These are phyloP conservation scores for Eupeodes corollae DNA, from an alignment of 1,140 invertebrate genomes.

Conservation along the genomic window DNA sequence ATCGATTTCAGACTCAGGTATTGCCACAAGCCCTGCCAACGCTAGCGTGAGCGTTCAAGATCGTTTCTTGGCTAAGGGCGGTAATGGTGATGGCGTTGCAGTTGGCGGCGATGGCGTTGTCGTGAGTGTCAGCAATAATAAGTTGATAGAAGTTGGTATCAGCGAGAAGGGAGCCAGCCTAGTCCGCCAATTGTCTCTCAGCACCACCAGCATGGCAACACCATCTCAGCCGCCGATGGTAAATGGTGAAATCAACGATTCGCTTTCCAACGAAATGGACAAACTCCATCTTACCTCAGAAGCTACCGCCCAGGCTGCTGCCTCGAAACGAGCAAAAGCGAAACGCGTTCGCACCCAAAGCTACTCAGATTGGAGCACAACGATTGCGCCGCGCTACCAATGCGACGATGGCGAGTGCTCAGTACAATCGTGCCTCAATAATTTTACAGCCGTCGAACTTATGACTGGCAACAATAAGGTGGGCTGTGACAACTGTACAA, in stretches of 20 bases:
- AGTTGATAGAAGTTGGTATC: constrained; percentile 19
- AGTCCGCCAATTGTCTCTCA: constrained; percentile 19
- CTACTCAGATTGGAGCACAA: constrained; percentile 40
- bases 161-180: constrained; percentile 26
- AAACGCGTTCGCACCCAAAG: constrained; percentile 32
- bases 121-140: no score
- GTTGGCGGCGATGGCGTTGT: background rate
- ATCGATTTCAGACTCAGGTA: constrained; percentile 25
- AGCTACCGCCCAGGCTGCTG: background rate
- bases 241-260: constrained; percentile 3
- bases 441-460: constrained; percentile 81
- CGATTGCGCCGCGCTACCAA: constrained; percentile 51
- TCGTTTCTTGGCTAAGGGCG: constrained; percentile 4
- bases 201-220: no score
- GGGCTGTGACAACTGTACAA: constrained; percentile 80
- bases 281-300: background rate
- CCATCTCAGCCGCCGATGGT: background rate
- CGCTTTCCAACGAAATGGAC: background rate
- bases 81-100: background rate
- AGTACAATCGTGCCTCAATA: constrained; percentile 75
- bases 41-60: constrained; percentile 4
- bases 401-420: constrained; percentile 69
- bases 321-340: constrained; percentile 5
- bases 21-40: constrained; percentile 30
- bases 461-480: constrained; percentile 87